Percentiles rank a stretch among this genome's conserved stretches.
These are phyloP conservation scores for Trachelipus rathkii DNA, from an alignment of 1,140 invertebrate genomes.

Conservation along the genomic window DNA sequence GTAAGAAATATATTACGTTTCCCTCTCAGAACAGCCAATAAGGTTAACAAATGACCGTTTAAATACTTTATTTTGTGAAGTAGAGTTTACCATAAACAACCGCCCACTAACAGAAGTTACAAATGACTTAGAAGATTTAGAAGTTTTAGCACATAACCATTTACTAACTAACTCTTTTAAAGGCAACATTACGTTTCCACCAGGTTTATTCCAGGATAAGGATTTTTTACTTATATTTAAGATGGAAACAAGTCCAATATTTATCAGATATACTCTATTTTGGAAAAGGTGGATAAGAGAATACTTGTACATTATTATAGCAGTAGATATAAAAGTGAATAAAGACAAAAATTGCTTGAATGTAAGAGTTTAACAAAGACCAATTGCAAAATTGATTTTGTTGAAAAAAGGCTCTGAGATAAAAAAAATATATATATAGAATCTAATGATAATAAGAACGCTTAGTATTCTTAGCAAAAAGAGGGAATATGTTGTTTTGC, in stretches of 20 bases:
- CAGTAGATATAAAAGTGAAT: not conserved
- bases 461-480: too few species aligned
- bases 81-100: constrained; percentile 33
- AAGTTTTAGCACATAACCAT: constrained; percentile 29
- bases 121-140: constrained; percentile 31
- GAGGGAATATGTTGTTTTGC: too few species aligned
- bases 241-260: constrained; percentile 34
- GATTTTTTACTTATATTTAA: constrained; percentile 10
- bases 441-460: too few species aligned
- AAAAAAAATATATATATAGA: too few species aligned
- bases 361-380: not conserved
- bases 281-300: constrained; percentile 26
- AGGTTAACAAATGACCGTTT: constrained; percentile 35
- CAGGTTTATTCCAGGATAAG: constrained; percentile 21
- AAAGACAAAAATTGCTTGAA: not conserved
- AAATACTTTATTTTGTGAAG: constrained; percentile 35
- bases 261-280: constrained; percentile 32
- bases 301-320: constrained; percentile 26
- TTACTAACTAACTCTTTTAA: constrained; percentile 17
- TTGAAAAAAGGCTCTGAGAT: not conserved
- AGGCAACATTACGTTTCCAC: not conserved
- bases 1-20: constrained; percentile 27
- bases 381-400: constrained; percentile 8
- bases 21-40: constrained; percentile 7
- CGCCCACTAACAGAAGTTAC: constrained; percentile 35